Conservation (phyloP, 1,140 invertebrate genomes). For the Brachionus rubens region DNA sequence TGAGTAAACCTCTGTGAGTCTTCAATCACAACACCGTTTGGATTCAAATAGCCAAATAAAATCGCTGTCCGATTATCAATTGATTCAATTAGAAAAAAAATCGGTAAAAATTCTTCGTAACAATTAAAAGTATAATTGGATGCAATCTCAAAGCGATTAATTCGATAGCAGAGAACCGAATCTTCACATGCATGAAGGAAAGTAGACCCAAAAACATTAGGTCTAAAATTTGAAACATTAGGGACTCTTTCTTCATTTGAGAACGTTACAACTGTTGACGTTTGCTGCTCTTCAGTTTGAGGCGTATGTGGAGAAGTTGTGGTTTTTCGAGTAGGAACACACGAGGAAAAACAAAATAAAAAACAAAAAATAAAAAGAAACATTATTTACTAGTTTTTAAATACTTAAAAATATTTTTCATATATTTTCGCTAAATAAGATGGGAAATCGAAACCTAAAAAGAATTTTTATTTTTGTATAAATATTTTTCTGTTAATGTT, state of each 20-base stretch:
- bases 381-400: neutral
- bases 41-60: conserved; percentile 14
- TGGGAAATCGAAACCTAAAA: too few relatives aligned
- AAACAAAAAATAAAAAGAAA: neutral
- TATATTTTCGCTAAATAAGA: neutral
- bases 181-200: too few relatives aligned
- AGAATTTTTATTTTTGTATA: too few relatives aligned
- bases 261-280: neutral
- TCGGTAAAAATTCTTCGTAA: neutral
- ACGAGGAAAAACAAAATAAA: neutral
- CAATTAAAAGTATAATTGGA: conserved; percentile 10
- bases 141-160: conserved; percentile 2
- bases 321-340: neutral
- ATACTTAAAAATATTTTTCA: neutral
- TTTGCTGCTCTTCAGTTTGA: neutral
- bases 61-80: conserved; percentile 7
- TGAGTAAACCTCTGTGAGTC: neutral
- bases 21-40: neutral
- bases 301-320: neutral
- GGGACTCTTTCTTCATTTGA: neutral
- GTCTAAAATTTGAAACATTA: neutral
- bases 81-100: conserved; percentile 14
- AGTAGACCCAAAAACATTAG: neutral
- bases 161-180: neutral
- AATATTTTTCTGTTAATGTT: too few relatives aligned